These are phyloP conservation scores for Miniopterus natalensis DNA, from an alignment of 2,113 vertebrate genomes.

Conservation along the genomic window DNA sequence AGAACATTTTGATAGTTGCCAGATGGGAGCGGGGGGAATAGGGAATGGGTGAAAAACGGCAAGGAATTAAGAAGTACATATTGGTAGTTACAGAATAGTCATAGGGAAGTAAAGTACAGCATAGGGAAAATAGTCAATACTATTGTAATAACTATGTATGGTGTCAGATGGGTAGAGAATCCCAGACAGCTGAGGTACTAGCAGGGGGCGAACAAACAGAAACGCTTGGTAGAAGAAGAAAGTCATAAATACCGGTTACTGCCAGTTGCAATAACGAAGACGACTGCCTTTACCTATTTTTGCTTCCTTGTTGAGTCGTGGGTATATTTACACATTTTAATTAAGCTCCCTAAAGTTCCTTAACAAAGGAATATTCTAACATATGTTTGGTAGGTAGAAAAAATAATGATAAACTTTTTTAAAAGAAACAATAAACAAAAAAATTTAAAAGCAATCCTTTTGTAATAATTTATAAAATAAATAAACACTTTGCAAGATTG, in stretches of 20 bases:
- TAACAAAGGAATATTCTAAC: constrained; percentile 37
- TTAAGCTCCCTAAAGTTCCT: not conserved
- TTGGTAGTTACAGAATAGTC: not conserved
- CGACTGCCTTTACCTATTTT: not conserved
- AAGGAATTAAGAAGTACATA: not conserved
- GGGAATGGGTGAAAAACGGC: not conserved
- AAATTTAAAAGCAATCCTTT: not conserved
- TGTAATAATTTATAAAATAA: constrained; percentile 12
- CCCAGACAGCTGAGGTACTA: constrained; percentile 40
- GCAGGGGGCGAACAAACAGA: constrained; percentile 60
- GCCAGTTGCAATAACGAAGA: constrained; percentile 32
- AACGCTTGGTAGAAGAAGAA: constrained; percentile 51
- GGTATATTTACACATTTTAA: constrained; percentile 23
- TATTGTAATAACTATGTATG: not conserved
- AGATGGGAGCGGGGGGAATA: not conserved
- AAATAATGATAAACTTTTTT: not conserved
- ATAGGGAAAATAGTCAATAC: not conserved
- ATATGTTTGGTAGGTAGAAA: not conserved
- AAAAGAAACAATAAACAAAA: not conserved
- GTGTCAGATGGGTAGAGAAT: constrained; percentile 30
- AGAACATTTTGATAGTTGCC: not conserved
- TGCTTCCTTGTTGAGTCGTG: not conserved
- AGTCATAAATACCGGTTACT: constrained; percentile 9
- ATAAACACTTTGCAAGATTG: not conserved
- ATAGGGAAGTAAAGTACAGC: not conserved